Evolutionary conservation across 1,140 invertebrate genomes (phyloP).

Genomic region (Brachionus asplanchnoidis): DNA sequence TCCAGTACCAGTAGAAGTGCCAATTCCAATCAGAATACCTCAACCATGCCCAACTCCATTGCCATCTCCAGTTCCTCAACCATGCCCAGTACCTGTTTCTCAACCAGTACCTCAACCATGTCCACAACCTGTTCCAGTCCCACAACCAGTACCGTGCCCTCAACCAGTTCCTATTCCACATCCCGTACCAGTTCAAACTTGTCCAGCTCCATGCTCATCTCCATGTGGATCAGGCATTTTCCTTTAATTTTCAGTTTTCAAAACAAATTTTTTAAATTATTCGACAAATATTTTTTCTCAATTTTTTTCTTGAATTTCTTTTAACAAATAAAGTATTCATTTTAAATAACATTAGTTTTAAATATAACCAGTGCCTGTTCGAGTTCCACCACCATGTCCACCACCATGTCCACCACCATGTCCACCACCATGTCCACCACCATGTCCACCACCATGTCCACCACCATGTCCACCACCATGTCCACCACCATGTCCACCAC

Average conservation of each 20-base stretch:
- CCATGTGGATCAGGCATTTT: background rate
- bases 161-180: background rate
- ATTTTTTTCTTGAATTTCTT: too few relatives aligned
- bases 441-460: background rate
- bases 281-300: too few relatives aligned
- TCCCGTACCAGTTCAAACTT: background rate
- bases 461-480: background rate
- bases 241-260: too few relatives aligned
- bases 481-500: background rate
- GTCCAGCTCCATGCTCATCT: background rate
- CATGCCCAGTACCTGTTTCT: background rate
- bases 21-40: background rate
- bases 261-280: too few relatives aligned
- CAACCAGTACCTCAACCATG: conserved; percentile 5
- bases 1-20: background rate
- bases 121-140: background rate
- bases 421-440: background rate
- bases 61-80: background rate
- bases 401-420: background rate
- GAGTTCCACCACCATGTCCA: background rate
- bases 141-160: background rate
- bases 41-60: background rate
- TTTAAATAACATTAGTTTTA: too few relatives aligned
- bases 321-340: too few relatives aligned
- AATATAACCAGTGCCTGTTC: background rate